Evolutionary conservation across 2,113 vertebrate species (phyloP).

Genomic region (Paratilapia polleni): DNA sequence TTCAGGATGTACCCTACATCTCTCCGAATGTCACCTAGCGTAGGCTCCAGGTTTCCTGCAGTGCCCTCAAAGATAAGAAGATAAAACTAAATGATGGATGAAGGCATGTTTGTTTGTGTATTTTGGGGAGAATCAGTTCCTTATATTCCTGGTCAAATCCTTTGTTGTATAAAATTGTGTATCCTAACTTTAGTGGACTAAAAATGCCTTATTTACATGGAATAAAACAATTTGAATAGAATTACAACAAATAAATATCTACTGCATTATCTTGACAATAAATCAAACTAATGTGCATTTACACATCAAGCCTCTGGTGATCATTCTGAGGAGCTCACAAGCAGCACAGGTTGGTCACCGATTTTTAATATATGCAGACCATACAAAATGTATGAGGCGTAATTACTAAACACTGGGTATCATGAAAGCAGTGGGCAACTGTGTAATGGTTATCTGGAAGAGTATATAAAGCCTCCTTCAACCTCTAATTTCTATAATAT

Average conservation of each 20-base stretch:
- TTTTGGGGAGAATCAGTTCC: background rate
- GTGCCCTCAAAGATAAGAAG: background rate
- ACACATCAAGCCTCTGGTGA: background rate
- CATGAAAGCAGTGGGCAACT: slow-evolving; percentile 24
- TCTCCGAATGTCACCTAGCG: background rate
- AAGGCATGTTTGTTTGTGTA: background rate
- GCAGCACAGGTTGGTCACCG: no score
- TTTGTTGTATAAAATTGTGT: background rate
- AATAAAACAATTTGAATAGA: slow-evolving; percentile 24
- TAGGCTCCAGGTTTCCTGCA: background rate
- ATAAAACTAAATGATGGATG: background rate
- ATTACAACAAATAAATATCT: slow-evolving; percentile 30
- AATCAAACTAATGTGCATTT: slow-evolving; percentile 8
- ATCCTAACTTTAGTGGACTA: slow-evolving; percentile 27
- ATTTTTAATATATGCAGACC: background rate
- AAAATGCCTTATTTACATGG: slow-evolving; percentile 42
- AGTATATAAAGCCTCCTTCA: slow-evolving; percentile 20
- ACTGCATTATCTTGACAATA: slow-evolving; percentile 39
- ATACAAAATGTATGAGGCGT: slow-evolving; percentile 43
- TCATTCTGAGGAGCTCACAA: no score
- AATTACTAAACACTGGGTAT: slow-evolving; percentile 53
- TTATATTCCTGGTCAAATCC: background rate
- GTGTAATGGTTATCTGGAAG: slow-evolving; percentile 35
- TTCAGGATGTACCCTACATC: slow-evolving; percentile 6
- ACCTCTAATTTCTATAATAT: slow-evolving; percentile 40